Evolutionary conservation across 1,140 invertebrate species (phyloP).

Genomic region (Cataglyphis hispanica): DNA sequence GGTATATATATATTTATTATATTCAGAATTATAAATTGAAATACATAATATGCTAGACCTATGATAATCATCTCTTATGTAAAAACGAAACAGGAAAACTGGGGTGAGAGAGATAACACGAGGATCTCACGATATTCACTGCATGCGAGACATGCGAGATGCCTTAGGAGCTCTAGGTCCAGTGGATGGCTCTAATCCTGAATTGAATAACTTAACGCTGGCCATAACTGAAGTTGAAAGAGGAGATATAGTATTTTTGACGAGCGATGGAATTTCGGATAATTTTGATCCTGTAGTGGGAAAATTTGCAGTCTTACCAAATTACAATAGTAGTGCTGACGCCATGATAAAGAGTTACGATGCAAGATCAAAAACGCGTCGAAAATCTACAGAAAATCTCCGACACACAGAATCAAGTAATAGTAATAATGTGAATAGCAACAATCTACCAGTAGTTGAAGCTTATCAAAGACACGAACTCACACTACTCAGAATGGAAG

Average conservation of each 20-base stretch:
- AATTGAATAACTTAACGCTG: slow-evolving; percentile 96
- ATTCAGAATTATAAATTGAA: background rate
- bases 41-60: background rate
- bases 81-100: slow-evolving; percentile 74
- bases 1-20: slow-evolving; percentile 75
- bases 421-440: slow-evolving; percentile 78
- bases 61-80: background rate
- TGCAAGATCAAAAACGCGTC: slow-evolving; percentile 85
- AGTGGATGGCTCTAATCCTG: slow-evolving; percentile 95
- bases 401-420: slow-evolving; percentile 70
- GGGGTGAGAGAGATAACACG: slow-evolving; percentile 83
- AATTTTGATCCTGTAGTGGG: slow-evolving; percentile 98
- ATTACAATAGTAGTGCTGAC: slow-evolving; percentile 77
- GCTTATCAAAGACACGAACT: slow-evolving; percentile 94
- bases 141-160: slow-evolving; percentile 96
- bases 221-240: slow-evolving; percentile 94
- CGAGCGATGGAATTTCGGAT: slow-evolving; percentile 96
- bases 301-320: slow-evolving; percentile 92
- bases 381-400: slow-evolving; percentile 80
- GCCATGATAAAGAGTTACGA: slow-evolving; percentile 68
- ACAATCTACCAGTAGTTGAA: slow-evolving; percentile 91
- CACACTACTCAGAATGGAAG: slow-evolving; percentile 93
- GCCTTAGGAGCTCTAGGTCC: slow-evolving; percentile 96
- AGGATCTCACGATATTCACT: slow-evolving; percentile 96
- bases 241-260: slow-evolving; percentile 96